phyloP scores from a whole-genome alignment of 2,113 vertebrate genomes.

The Campylomormyrus numenius region DNA sequence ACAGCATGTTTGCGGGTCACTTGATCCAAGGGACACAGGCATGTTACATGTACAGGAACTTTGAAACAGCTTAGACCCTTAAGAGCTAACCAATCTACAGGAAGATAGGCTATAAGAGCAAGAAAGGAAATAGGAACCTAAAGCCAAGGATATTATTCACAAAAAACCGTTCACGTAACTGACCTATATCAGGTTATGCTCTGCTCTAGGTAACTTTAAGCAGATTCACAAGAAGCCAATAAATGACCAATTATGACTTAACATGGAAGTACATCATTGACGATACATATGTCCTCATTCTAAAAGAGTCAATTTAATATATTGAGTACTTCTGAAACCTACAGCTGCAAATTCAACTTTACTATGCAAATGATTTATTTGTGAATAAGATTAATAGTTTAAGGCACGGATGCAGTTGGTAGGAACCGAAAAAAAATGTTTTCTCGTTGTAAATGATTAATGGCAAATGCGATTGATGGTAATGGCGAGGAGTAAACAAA shows the following conservation, averaged over 20 bases:
- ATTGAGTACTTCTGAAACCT: neutral
- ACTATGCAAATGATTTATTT: neutral
- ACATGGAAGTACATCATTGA: neutral
- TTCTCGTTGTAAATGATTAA: neutral
- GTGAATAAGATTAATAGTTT: neutral
- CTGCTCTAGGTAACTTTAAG: neutral
- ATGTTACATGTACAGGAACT: neutral
- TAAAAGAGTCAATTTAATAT: neutral
- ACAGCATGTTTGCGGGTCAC: neutral
- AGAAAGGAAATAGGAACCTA: neutral
- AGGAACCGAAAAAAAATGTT: neutral
- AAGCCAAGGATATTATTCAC: neutral
- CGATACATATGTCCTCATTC: neutral
- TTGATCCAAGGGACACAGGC: neutral
- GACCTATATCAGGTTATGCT: neutral
- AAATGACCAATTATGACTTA: neutral
- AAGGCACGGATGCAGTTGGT: neutral
- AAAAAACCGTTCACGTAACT: neutral
- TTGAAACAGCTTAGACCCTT: conserved; percentile 1
- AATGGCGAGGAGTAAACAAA: neutral
- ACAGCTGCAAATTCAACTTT: neutral
- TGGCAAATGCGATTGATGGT: neutral
- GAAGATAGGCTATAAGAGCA: neutral
- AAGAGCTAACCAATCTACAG: neutral
- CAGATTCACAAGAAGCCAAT: neutral